Evolutionary conservation across 2,113 vertebrate genomes (phyloP), one percentile per base, ranked within the genome.

Genomic region (Athene cunicularia): DNA sequence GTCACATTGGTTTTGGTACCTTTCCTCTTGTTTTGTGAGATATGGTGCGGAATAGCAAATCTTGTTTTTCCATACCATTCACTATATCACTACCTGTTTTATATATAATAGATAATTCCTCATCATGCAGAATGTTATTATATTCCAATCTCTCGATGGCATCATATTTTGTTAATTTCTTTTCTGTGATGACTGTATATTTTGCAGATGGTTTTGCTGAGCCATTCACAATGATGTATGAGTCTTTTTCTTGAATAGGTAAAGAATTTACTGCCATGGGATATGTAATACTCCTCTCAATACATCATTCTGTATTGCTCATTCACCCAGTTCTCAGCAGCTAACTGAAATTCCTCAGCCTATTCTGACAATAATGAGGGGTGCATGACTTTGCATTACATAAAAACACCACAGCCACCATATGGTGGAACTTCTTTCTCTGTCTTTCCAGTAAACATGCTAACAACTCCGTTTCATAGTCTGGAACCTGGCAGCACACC

Each of bases 241-340:
- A 55, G 30, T 23, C 35, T 43, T 68, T 80, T 55, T 52, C 73
- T 43, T 64, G 60, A 75, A n/a, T 2, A 43, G 27, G 59, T 19
- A 60, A 75, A 64, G 70, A 35, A 73, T 53, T 58, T 93, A 43
- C 49, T 60, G 49, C 81, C 22, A 37, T 12, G 45, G 74, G 14
- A 28, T 59, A 32, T 11, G 7, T 68, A 63, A 63, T 50, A 70
- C 58, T 66, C 32, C 52, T 84, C 56, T 81, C 0, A 0, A 76
- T 30, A 8, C 8, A 59, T 66, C 28, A 33, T n/a, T 53, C 56
- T 75, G 22, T n/a, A 5, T 22, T 68, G 33, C 23, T 50, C 32
- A 20, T 45, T 56, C 59, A 58, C 9, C 60, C 2, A 0, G 13
- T 77, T 80, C 43, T 55, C 20, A 2, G 3, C 41, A 56, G n/a